phyloP scores from a whole-genome alignment of 2,113 vertebrate species.

The Thunnus thynnus region DNA sequence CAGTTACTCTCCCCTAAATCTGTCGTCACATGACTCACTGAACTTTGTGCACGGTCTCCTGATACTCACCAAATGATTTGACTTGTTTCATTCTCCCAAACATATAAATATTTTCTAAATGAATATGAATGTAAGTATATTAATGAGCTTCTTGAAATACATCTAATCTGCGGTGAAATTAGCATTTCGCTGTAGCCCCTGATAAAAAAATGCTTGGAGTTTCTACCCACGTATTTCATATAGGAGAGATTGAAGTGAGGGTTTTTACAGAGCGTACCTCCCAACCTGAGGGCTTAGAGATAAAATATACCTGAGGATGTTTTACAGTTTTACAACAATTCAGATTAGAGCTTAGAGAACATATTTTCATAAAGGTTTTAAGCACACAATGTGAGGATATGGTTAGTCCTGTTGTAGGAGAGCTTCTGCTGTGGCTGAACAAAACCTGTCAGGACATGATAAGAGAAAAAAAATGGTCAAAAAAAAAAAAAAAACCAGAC shows the following conservation, averaged over 20 bases:
- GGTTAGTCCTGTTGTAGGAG: constrained; percentile 22
- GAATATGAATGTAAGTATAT: background rate
- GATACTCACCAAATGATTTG: background rate
- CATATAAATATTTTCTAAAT: background rate
- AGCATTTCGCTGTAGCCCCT: background rate
- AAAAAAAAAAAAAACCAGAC: background rate
- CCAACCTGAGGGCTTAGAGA: constrained; percentile 30
- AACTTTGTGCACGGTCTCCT: no score
- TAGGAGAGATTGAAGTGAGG: constrained; percentile 23
- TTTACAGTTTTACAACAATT: constrained; percentile 27
- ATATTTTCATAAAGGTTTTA: constrained; percentile 29
- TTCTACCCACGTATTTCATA: constrained; percentile 5
- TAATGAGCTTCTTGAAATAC: background rate
- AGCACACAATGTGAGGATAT: constrained; percentile 11
- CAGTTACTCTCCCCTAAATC: background rate
- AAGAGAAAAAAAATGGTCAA: background rate
- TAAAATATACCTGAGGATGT: constrained; percentile 30
- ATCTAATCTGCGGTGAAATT: background rate
- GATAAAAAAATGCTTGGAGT: background rate
- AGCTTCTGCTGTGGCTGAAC: background rate
- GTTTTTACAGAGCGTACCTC: constrained; percentile 44
- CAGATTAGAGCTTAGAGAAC: constrained; percentile 33
- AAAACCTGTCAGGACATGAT: constrained; percentile 8
- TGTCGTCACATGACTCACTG: no score
- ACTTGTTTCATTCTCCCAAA: background rate